Evolutionary conservation across 2,888 invertebrate genomes (phyloP).

Genomic region (Nomada fucata): DNA sequence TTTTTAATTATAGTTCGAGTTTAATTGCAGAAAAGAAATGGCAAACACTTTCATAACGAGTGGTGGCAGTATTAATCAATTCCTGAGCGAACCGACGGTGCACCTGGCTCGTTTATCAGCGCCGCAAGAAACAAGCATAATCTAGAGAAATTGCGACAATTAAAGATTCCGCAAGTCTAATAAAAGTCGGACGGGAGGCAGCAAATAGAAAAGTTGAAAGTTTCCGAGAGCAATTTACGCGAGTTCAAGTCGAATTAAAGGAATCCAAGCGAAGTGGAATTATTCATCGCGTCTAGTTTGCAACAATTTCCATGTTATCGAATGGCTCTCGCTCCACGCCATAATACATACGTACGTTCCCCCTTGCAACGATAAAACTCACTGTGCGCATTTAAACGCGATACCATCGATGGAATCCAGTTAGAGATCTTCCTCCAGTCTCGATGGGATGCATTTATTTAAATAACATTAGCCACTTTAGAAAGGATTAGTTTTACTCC

Average conservation of each 20-base stretch:
- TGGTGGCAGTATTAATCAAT: too few species aligned
- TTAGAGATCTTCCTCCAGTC: background rate
- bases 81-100: too few species aligned
- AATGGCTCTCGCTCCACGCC: constrained; percentile 2
- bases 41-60: too few species aligned
- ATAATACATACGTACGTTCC: background rate
- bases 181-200: background rate
- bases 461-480: background rate
- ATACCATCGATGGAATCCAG: constrained; percentile 15
- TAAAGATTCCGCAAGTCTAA: background rate
- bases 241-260: constrained; percentile 2
- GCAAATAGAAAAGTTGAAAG: background rate
- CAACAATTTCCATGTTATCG: constrained; percentile 28
- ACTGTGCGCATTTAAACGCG: constrained; percentile 7
- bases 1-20: too few species aligned
- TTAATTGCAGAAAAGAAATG: background rate
- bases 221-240: constrained; percentile 14
- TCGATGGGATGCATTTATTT: constrained; percentile 23
- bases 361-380: constrained; percentile 7
- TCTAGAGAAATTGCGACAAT: background rate
- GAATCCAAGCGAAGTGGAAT: background rate
- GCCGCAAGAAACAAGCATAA: background rate
- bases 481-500: background rate
- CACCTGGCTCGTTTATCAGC: background rate
- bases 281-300: constrained; percentile 26